phyloP scores from a whole-genome alignment of 2,888 invertebrate genomes.

The Sceliomorpha sp. region DNA sequence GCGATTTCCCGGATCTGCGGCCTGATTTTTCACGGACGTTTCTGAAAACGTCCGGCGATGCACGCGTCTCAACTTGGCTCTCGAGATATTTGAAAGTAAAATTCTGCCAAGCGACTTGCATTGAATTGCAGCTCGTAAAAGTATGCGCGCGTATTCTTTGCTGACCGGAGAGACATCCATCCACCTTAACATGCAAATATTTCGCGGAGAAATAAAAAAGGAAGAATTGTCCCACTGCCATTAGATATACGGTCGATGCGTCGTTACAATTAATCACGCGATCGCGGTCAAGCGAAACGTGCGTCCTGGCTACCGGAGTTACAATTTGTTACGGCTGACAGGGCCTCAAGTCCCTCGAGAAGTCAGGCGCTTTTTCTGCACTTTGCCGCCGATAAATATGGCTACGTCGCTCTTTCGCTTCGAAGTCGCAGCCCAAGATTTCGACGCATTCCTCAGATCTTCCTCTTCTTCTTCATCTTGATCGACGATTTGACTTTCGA shows the following conservation, averaged over 20 bases:
- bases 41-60: constrained; percentile 36
- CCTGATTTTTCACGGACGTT: constrained; percentile 38
- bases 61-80: constrained; percentile 34
- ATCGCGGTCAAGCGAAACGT: constrained; percentile 64
- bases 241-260: constrained; percentile 59
- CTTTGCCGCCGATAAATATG: constrained; percentile 47
- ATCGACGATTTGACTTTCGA: too few relatives aligned
- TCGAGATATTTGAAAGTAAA: constrained; percentile 72
- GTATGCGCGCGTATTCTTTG: constrained; percentile 38
- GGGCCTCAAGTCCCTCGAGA: constrained; percentile 57
- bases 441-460: constrained; percentile 11
- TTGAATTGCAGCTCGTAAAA: constrained; percentile 45
- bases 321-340: constrained; percentile 79
- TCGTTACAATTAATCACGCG: constrained; percentile 76
- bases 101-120: constrained; percentile 56
- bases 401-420: constrained; percentile 17
- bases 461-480: constrained; percentile 8
- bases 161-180: constrained; percentile 65
- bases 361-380: constrained; percentile 46
- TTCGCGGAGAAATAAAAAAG: constrained; percentile 54
- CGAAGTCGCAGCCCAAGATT: constrained; percentile 20
- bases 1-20: constrained; percentile 15
- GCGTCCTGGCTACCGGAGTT: constrained; percentile 69
- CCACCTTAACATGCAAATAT: constrained; percentile 75
- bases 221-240: constrained; percentile 62